phyloP scores from a whole-genome alignment of 2,113 vertebrate genomes.

The Papio anubis region DNA sequence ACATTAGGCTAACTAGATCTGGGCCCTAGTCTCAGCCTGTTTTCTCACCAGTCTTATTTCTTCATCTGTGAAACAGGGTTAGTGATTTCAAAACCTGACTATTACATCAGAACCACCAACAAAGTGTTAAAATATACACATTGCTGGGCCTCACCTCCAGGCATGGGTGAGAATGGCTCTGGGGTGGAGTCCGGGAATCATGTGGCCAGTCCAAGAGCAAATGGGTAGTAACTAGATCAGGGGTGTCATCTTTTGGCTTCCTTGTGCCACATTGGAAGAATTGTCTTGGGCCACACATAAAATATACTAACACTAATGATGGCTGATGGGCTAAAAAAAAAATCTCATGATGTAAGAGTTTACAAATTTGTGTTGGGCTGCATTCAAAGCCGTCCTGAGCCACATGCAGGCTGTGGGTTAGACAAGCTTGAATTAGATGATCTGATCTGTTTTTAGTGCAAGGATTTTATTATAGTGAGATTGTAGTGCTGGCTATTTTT shows the following conservation, averaged over 20 bases:
- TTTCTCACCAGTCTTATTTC: background rate
- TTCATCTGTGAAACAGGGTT: background rate
- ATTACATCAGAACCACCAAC: background rate
- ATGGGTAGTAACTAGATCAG: background rate
- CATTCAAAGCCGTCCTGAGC: too few relatives aligned
- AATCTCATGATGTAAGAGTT: too few relatives aligned
- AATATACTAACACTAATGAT: too few relatives aligned
- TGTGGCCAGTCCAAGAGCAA: background rate
- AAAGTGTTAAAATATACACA: background rate
- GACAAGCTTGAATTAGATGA: background rate
- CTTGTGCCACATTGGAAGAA: too few relatives aligned
- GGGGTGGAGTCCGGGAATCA: background rate
- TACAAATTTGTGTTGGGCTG: too few relatives aligned
- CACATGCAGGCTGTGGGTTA: too few relatives aligned
- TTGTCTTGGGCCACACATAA: too few relatives aligned
- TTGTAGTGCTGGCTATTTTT: constrained; percentile 47
- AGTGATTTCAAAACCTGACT: background rate
- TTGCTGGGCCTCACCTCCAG: background rate
- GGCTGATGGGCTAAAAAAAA: too few relatives aligned
- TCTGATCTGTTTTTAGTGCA: background rate
- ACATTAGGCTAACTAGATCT: background rate
- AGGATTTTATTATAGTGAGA: constrained; percentile 12
- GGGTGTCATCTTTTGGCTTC: too few relatives aligned
- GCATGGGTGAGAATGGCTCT: background rate
- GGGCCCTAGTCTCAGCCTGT: background rate